Conservation (phyloP, 2,888 invertebrate species). For the Brenthis daphne region DNA sequence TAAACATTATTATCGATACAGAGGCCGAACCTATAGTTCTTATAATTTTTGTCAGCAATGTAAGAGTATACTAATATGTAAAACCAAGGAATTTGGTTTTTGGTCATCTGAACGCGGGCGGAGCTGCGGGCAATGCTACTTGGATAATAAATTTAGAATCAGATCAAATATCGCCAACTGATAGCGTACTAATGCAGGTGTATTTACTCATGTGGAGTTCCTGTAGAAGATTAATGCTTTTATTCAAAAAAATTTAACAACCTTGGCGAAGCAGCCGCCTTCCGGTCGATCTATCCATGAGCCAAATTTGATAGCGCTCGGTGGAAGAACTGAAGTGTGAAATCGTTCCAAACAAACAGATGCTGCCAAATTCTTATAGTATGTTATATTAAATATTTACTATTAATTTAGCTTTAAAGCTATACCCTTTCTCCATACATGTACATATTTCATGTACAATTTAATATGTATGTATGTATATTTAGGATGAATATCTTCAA, state of each 20-base stretch:
- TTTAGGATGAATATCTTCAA: conserved; percentile 55
- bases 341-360: background rate
- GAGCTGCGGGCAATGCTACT: too few species aligned
- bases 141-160: too few species aligned
- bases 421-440: conserved; percentile 11
- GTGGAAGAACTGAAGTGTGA: conserved; percentile 6
- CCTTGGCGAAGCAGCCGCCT: background rate
- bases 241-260: background rate
- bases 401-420: background rate
- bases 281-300: conserved; percentile 10
- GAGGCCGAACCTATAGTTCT: too few species aligned
- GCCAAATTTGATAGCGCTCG: conserved; percentile 1
- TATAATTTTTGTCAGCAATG: too few species aligned
- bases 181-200: background rate
- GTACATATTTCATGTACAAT: conserved; percentile 49
- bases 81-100: too few species aligned
- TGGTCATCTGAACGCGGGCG: too few species aligned
- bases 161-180: too few species aligned
- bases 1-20: too few species aligned
- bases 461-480: conserved; percentile 36
- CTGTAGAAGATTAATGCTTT: conserved; percentile 10
- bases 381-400: background rate
- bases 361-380: background rate
- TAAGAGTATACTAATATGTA: too few species aligned
- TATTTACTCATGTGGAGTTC: background rate